A percentile compares a stretch with the other conserved stretches of the same genome.
These are phyloP conservation scores for Pangasius sanitwongsei DNA, from an alignment of 2,797 vertebrate genomes.

Conservation along the genomic window DNA sequence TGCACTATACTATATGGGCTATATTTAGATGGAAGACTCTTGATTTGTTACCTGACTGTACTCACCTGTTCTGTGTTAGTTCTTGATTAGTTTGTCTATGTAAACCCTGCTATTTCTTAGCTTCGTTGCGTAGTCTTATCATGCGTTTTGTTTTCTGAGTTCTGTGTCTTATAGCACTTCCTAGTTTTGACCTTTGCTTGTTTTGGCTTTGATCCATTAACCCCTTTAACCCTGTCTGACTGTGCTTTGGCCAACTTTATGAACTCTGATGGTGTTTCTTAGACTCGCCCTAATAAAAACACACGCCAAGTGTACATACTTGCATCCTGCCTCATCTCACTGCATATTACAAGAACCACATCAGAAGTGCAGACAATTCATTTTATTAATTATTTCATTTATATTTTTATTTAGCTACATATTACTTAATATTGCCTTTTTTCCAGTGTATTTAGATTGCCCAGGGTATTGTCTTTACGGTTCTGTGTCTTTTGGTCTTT, in stretches of 20 bases:
- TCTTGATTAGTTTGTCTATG: background rate
- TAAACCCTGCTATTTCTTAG: background rate
- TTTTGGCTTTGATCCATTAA: background rate
- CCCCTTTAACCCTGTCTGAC: background rate
- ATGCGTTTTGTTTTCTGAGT: background rate
- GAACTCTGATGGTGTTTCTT: background rate
- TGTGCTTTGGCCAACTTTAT: background rate
- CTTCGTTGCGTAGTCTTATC: background rate
- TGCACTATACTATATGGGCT: background rate
- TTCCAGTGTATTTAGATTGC: background rate
- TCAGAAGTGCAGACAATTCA: background rate
- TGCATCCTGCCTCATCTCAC: background rate
- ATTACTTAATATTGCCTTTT: background rate
- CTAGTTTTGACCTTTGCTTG: background rate
- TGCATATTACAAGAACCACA: background rate
- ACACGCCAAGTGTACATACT: too few species aligned
- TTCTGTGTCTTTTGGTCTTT: background rate
- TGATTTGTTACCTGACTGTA: background rate
- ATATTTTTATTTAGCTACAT: background rate
- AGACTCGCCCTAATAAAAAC: background rate
- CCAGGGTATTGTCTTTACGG: background rate
- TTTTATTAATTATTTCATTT: background rate
- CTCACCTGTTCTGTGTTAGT: background rate
- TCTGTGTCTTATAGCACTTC: background rate
- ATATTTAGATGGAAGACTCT: background rate